phyloP scores from a whole-genome alignment of 2,797 vertebrate species.

The Pseudomugil tenellus region DNA sequence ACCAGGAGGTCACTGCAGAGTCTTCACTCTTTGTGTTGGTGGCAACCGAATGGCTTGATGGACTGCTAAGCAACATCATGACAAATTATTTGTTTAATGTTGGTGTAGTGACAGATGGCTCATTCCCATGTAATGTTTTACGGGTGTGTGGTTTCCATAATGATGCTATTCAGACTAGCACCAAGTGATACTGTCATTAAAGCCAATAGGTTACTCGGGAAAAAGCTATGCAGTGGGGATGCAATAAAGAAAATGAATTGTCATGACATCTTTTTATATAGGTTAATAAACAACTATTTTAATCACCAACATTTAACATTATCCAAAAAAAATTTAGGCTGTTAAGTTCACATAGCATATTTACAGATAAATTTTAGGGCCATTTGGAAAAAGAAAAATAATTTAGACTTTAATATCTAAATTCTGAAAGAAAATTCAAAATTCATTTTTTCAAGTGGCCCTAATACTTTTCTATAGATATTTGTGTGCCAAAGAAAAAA shows the following conservation, averaged over 20 bases:
- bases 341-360: neutral
- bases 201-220: neutral
- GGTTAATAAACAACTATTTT: neutral
- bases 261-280: neutral
- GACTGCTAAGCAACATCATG: constrained; percentile 56
- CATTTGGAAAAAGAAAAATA: no score
- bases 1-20: constrained; percentile 22
- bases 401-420: no score
- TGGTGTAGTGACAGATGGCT: constrained; percentile 23
- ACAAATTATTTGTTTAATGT: constrained; percentile 34
- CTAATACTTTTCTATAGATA: no score
- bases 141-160: neutral
- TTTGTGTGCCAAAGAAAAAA: neutral
- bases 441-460: no score
- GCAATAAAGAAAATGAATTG: no score
- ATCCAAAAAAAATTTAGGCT: no score
- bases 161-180: neutral
- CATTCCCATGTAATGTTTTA: constrained; percentile 13
- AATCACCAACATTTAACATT: neutral
- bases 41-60: constrained; percentile 22
- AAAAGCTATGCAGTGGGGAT: no score
- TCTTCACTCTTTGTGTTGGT: constrained; percentile 25
- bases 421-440: no score
- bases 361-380: no score
- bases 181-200: constrained; percentile 18